Evolutionary conservation across 2,113 vertebrate species (phyloP), one percentile per base, ranked within the genome.

Genomic region (Tyrannus savana): DNA sequence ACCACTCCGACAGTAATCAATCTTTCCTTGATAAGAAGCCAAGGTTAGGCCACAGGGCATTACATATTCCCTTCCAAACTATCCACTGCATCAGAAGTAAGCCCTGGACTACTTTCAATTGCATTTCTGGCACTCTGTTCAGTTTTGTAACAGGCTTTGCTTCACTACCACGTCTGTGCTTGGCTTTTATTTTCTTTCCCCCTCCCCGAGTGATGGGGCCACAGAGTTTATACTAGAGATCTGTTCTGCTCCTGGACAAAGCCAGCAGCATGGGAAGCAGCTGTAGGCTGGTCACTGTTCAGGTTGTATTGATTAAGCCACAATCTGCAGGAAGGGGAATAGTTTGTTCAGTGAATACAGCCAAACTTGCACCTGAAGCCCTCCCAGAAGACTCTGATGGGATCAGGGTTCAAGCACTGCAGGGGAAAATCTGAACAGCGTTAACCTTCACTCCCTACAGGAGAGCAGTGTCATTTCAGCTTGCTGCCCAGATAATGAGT

Each of bases 321-420:
- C 23, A 35, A 4, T 28, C 44, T 56, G 41, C 42, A 78, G 64
- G 50, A 53, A 16, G 19, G n/a, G 31, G 30, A 11, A 28, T 44
- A 13, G 9, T 12, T 46, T 21, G 2, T 78, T 60, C 0, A 0
- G 14, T 41, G 47, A n/a, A 72, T 35, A 72, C 17, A 56, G 14
- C 62, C 46, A n/a, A 42, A 79, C n/a, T 53, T 87, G 55, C 41
- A 35, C 7, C 44, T 25, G 47, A 58, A 78, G 35, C 12, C 30
- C 25, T 37, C 22, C 41, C 14, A 10, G 37, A n/a, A 53, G 42
- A 19, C 23, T 71, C 14, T 58, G 24, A 44, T 1, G 13, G 52
- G 50, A 5, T 8, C 41, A 60, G 53, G 10, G 33, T 35, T 89
- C 25, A 25, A 44, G 47, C 17, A 19, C 22, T 31, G 12, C 5